Evolutionary conservation across 2,888 invertebrate genomes (phyloP).

Genomic region (Keiferia lycopersicella): DNA sequence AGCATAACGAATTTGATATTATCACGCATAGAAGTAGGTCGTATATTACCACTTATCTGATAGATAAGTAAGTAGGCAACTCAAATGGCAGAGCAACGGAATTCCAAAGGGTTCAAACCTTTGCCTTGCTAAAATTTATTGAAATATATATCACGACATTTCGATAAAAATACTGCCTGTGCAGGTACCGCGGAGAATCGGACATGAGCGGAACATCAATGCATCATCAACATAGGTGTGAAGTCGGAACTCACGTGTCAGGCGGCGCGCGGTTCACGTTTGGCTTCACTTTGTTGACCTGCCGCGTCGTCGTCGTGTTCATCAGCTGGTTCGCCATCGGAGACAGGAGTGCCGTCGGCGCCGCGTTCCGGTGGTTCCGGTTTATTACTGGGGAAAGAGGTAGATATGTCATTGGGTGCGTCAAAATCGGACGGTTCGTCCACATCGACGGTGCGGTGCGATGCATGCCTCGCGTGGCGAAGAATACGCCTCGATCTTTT

Average conservation of each 20-base stretch:
- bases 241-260: conserved; percentile 83
- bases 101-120: no score
- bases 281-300: conserved; percentile 94
- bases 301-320: conserved; percentile 88
- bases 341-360: conserved; percentile 84
- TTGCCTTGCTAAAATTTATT: no score
- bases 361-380: conserved; percentile 88
- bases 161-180: neutral
- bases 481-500: no score
- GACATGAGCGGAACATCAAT: conserved; percentile 9
- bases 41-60: no score
- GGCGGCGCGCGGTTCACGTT: conserved; percentile 89
- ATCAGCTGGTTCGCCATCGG: conserved; percentile 85
- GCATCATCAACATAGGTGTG: neutral
- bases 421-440: no score
- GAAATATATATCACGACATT: no score
- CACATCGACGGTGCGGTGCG: no score
- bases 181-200: neutral
- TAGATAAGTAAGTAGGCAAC: neutral
- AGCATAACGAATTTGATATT: neutral
- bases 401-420: no score
- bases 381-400: conserved; percentile 84
- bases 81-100: no score
- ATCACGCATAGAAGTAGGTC: no score
- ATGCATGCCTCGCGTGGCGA: no score